phyloP scores from a whole-genome alignment of 2,888 invertebrate genomes.

The Standfussiana lucernea region DNA sequence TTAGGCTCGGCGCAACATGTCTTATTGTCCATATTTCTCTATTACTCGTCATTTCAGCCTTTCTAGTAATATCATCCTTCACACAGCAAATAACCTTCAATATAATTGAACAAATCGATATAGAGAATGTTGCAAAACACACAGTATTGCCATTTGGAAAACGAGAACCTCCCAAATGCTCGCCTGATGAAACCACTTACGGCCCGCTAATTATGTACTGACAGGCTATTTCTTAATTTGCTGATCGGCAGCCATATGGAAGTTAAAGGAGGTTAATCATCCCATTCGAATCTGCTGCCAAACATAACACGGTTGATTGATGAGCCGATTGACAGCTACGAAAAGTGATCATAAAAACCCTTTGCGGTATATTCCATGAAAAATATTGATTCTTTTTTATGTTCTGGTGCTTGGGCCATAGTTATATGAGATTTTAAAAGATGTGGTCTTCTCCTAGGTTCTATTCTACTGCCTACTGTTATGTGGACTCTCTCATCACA shows the following conservation, averaged over 20 bases:
- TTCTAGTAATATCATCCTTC: not conserved
- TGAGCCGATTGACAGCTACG: slow-evolving; percentile 55
- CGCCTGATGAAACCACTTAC: slow-evolving; percentile 32
- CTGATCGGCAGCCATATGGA: slow-evolving; percentile 35
- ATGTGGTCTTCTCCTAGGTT: not conserved
- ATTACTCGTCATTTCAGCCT: not conserved
- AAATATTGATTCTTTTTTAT: not conserved
- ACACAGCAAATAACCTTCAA: not conserved
- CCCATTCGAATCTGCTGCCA: slow-evolving; percentile 61
- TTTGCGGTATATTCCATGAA: slow-evolving; percentile 19
- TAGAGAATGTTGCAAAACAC: not conserved
- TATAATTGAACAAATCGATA: slow-evolving; percentile 7
- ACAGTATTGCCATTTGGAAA: not conserved
- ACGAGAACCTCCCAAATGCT: not conserved
- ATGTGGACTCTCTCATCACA: not conserved
- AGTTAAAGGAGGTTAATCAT: slow-evolving; percentile 59
- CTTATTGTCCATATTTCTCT: not conserved
- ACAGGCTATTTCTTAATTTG: slow-evolving; percentile 60
- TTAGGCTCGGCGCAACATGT: not conserved
- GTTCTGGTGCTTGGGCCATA: not conserved
- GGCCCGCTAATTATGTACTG: slow-evolving; percentile 46
- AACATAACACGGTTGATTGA: slow-evolving; percentile 61
- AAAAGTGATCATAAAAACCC: slow-evolving; percentile 29
- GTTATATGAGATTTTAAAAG: not conserved
- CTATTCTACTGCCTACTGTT: not conserved